Percentiles rank a stretch among this genome's conserved stretches.
Evolutionary conservation across 2,113 vertebrate species (phyloP).

Genomic region (Helogale parvula): DNA sequence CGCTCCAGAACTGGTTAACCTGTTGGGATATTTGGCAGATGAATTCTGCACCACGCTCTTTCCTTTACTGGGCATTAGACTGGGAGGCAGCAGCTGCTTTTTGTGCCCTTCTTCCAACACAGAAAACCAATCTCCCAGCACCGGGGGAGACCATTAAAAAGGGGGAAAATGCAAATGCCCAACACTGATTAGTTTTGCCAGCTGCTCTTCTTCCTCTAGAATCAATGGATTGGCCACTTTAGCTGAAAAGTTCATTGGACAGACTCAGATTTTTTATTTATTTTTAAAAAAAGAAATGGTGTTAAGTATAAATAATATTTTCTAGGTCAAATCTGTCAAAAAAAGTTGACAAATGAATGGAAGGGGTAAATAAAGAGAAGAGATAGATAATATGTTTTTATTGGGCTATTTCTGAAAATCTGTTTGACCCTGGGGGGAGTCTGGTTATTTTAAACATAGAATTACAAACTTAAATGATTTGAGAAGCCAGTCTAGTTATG

Average conservation of each 20-base stretch:
- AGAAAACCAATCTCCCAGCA: conserved; percentile 83
- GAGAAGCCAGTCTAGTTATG: neutral
- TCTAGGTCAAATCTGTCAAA: neutral
- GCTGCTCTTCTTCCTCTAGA: conserved; percentile 85
- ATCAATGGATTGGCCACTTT: conserved; percentile 79
- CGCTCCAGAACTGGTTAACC: conserved; percentile 87
- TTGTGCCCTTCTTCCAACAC: conserved; percentile 81
- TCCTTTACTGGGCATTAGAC: conserved; percentile 78
- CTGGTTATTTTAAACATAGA: neutral
- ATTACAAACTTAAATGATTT: neutral
- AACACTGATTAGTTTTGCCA: conserved; percentile 85
- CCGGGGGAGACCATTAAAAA: conserved; percentile 82
- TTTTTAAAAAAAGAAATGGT: conserved; percentile 42
- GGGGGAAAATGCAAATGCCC: conserved; percentile 86
- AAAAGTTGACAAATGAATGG: neutral
- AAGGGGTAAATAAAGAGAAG: neutral
- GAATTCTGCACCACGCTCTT: conserved; percentile 88
- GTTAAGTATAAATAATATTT: conserved; percentile 42
- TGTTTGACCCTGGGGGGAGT: neutral
- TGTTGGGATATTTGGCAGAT: conserved; percentile 88
- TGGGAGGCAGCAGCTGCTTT: conserved; percentile 84
- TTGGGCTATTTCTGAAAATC: conserved; percentile 1
- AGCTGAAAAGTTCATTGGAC: conserved; percentile 75
- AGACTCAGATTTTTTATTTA: neutral
- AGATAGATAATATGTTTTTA: neutral